Base-by-base conservation (phyloP, 2,888 invertebrate genomes). In the Eudemis profundana region DNA sequence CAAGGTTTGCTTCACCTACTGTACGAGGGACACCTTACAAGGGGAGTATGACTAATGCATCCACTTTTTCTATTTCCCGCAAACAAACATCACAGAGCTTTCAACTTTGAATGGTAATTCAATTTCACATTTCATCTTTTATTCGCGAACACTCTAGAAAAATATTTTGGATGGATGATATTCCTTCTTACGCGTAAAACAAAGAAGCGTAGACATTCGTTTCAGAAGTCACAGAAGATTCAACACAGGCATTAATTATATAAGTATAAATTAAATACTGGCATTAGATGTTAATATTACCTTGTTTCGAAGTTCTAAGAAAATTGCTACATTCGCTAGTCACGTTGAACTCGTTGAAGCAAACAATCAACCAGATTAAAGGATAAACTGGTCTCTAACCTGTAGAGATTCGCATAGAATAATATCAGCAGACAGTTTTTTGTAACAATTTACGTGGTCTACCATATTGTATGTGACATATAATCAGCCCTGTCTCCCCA, bases 51-150 rank as follows among this genome's bases (percentile, higher is more conserved):
- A 78, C 81, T 84, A 88, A 89, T 86, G 85, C 87, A 89, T 85
- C 82, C 83, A 81, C 79, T 83, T 84, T 84, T 81, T 81, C 81
- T 82, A 69, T 75, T 67, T 81, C 77, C 84, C 82, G 77, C 84
- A 85, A 83, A 84, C 81, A 87, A 84, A 89, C 83, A 87, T 87
- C 86, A 87, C 78, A 86, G 82, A 79, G 81, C 75, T 81, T 79
- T 80, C 79, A 76, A 78, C 78, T 82, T 81, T 78, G 81, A 78
- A 81, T 77, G 78, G 84, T 83, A 85, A 89, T 86, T 84, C 78
- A 85, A 86, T 88, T 86, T 85, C 76, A 75, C 77, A 79, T 84
- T 86, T 82, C 78, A 84, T 79, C 78, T 81, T 76, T 77, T 69
- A 68, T 72, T 70, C 62, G 49, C 40, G 64, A 71, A 73, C 73